These are phyloP conservation scores for Cossypha caffra DNA, from an alignment of 2,797 vertebrate species.

Conservation along the genomic window DNA sequence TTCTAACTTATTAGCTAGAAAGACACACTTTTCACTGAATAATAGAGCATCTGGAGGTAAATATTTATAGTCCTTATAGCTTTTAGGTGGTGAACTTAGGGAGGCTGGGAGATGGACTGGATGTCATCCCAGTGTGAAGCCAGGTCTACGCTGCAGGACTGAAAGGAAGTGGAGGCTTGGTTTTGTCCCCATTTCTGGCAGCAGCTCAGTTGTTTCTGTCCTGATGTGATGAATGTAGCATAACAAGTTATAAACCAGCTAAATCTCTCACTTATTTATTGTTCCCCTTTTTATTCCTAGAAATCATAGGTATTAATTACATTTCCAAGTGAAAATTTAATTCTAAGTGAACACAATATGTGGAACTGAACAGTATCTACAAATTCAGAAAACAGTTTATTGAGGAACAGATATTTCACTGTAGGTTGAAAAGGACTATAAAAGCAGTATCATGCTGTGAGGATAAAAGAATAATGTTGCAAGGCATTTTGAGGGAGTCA, in stretches of 20 bases:
- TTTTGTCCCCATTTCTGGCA: neutral
- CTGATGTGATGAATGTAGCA: neutral
- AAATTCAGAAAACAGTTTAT: conserved; percentile 15
- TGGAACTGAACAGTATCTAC: neutral
- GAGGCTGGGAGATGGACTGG: neutral
- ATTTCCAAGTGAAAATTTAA: neutral
- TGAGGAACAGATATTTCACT: conserved; percentile 35
- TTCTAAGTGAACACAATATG: neutral
- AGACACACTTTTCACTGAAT: neutral
- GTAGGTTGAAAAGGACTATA: neutral
- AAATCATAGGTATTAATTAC: neutral
- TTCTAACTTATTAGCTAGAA: neutral
- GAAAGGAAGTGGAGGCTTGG: neutral
- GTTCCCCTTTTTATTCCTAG: neutral
- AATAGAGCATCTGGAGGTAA: neutral
- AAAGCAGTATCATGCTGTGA: neutral
- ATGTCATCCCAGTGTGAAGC: neutral
- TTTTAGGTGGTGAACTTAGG: neutral
- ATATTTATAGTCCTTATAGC: neutral
- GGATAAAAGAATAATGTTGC: neutral
- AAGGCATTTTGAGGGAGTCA: neutral
- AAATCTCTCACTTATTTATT: neutral
- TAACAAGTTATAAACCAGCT: neutral
- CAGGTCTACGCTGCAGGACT: neutral
- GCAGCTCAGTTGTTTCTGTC: neutral